These are phyloP conservation scores for Mesoligia furuncula DNA, from an alignment of 2,888 invertebrate genomes.

Conservation along the genomic window DNA sequence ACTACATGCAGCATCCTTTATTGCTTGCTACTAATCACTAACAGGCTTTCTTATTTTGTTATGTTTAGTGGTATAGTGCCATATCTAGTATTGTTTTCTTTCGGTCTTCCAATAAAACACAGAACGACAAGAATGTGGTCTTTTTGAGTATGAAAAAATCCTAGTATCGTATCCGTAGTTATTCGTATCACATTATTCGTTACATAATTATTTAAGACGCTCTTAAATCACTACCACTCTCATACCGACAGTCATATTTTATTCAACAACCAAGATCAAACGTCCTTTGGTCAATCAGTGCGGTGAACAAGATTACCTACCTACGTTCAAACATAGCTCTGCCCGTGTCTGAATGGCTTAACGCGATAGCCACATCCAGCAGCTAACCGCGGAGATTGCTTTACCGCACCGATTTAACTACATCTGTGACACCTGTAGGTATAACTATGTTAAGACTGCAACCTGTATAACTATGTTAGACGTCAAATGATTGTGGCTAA, in stretches of 20 bases:
- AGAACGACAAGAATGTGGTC: background rate
- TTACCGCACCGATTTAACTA: slow-evolving; percentile 32
- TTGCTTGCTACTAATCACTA: background rate
- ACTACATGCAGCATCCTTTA: background rate
- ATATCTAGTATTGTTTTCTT: background rate
- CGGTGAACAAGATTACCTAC: slow-evolving; percentile 26
- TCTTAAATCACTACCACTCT: background rate
- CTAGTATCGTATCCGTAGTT: background rate
- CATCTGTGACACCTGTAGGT: slow-evolving; percentile 36
- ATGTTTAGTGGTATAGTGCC: background rate
- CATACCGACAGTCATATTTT: background rate
- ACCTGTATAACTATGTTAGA: slow-evolving; percentile 27
- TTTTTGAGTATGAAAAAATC: background rate
- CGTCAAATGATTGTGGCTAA: slow-evolving; percentile 35
- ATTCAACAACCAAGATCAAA: slow-evolving; percentile 3
- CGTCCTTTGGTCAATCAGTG: background rate
- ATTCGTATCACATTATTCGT: background rate
- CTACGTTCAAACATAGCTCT: background rate
- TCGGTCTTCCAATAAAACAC: background rate
- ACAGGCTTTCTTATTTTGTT: too few relatives aligned
- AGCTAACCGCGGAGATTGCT: slow-evolving; percentile 36
- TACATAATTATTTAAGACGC: background rate
- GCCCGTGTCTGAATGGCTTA: background rate
- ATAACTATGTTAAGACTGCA: slow-evolving; percentile 30
- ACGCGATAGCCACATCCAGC: slow-evolving; percentile 4